These are phyloP conservation scores for Rhabditophanes sp. DNA, from an alignment of 2,888 invertebrate species.

Conservation along the genomic window DNA sequence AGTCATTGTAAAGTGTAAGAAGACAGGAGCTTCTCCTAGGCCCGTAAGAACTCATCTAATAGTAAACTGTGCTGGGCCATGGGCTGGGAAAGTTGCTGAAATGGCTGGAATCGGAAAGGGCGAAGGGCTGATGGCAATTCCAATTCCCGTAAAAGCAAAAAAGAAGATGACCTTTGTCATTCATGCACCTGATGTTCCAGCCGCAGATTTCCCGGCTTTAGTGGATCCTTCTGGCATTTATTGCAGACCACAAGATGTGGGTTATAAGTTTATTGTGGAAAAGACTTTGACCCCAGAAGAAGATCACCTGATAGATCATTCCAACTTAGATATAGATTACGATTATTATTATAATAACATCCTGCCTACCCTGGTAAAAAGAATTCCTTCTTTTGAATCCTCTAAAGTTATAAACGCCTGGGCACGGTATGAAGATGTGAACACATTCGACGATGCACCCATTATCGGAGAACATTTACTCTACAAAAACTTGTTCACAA, in stretches of 20 bases:
- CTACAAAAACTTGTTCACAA: constrained; percentile 64
- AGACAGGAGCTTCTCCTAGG: constrained; percentile 39
- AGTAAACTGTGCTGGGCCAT: constrained; percentile 68
- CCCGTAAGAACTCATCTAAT: constrained; percentile 31
- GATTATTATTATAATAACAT: constrained; percentile 54
- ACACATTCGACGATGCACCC: constrained; percentile 74
- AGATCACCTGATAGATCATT: constrained; percentile 53
- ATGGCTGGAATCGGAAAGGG: constrained; percentile 63
- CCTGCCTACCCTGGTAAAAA: constrained; percentile 59
- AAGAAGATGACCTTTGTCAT: constrained; percentile 64
- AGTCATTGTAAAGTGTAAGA: constrained; percentile 19
- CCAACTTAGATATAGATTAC: constrained; percentile 59
- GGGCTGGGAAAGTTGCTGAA: constrained; percentile 59
- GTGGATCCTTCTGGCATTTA: constrained; percentile 56
- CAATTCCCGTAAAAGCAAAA: constrained; percentile 74
- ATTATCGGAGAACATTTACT: constrained; percentile 65
- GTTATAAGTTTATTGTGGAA: constrained; percentile 65
- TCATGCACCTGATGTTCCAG: constrained; percentile 59
- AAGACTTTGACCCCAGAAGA: constrained; percentile 53
- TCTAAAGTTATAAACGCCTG: constrained; percentile 62
- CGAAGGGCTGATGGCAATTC: constrained; percentile 55
- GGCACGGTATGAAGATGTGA: constrained; percentile 77
- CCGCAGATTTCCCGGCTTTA: constrained; percentile 64
- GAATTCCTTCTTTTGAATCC: constrained; percentile 65
- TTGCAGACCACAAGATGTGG: constrained; percentile 61